Percentiles rank a stretch among this genome's conserved stretches.
Evolutionary conservation across 2,797 vertebrate species (phyloP).

Genomic region (Lepilemur ruficaudatus): DNA sequence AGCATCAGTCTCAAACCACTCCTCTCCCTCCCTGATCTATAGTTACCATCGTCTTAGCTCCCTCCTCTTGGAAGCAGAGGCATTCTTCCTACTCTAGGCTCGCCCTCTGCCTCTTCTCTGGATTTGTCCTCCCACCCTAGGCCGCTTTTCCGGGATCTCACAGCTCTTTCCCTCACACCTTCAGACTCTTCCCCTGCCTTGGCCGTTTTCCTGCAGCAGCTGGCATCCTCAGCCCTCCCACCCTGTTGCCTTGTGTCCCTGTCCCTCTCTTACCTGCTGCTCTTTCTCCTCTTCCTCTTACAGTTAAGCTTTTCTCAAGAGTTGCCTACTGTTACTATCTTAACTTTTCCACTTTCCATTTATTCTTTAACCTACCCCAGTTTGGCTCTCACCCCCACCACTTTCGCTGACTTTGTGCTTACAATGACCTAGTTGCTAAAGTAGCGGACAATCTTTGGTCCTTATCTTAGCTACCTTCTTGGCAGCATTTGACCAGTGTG

Average conservation of each 20-base stretch:
- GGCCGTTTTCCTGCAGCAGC: neutral
- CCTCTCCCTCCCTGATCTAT: neutral
- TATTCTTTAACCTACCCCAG: neutral
- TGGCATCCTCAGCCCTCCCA: neutral
- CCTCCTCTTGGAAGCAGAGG: neutral
- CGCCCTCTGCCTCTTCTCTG: neutral
- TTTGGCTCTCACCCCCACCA: neutral
- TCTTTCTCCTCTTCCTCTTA: neutral
- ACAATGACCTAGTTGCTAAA: neutral
- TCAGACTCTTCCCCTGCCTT: neutral
- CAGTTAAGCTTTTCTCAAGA: neutral
- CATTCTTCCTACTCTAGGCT: neutral
- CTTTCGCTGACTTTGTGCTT: neutral
- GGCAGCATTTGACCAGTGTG: neutral
- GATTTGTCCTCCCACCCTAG: neutral
- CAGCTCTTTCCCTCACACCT: neutral
- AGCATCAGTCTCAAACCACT: neutral
- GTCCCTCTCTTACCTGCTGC: neutral
- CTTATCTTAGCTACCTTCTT: neutral
- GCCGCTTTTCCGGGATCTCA: neutral
- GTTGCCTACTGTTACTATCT: neutral
- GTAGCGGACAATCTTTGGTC: neutral
- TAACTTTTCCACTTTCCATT: neutral
- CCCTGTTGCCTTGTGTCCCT: too few species aligned
- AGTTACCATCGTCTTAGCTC: neutral